phyloP scores from a whole-genome alignment of 2,888 invertebrate species.

The Gnatocerus cornutus region DNA sequence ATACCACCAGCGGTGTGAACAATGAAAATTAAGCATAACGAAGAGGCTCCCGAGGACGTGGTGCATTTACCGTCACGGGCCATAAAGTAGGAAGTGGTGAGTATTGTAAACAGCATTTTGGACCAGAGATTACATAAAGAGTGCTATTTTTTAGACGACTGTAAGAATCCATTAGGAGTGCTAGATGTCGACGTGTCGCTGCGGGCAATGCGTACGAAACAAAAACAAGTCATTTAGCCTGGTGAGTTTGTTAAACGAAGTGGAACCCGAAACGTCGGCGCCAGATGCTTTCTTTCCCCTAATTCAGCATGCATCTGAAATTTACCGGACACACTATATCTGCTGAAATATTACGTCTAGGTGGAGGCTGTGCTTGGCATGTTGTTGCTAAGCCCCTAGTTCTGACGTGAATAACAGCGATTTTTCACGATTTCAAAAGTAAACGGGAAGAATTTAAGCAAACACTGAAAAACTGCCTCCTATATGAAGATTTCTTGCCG shows the following conservation, averaged over 20 bases:
- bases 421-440: conserved; percentile 23
- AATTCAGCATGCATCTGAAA: conserved; percentile 52
- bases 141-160: conserved; percentile 49
- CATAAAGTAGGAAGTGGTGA: conserved; percentile 31
- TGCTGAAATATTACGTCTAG: conserved; percentile 39
- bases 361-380: conserved; percentile 36
- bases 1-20: neutral
- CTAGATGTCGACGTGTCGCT: conserved; percentile 48
- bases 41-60: conserved; percentile 3
- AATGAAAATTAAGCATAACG: neutral
- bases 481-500: neutral
- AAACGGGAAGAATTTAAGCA: conserved; percentile 18
- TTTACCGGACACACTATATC: conserved; percentile 53
- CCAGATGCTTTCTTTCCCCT: conserved; percentile 53
- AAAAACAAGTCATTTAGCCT: conserved; percentile 53
- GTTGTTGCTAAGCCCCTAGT: conserved; percentile 4
- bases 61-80: conserved; percentile 28
- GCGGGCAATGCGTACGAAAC: conserved; percentile 46
- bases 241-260: conserved; percentile 50
- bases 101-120: conserved; percentile 21
- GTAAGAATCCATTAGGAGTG: conserved; percentile 47
- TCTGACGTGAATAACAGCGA: conserved; percentile 3
- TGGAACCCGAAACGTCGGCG: conserved; percentile 55
- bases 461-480: conserved; percentile 8
- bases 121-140: conserved; percentile 30